A percentile compares a stretch with the other conserved stretches of the same genome.
Conservation (phyloP, 2,888 invertebrate genomes). For the Megastigmus dorsalis region DNA sequence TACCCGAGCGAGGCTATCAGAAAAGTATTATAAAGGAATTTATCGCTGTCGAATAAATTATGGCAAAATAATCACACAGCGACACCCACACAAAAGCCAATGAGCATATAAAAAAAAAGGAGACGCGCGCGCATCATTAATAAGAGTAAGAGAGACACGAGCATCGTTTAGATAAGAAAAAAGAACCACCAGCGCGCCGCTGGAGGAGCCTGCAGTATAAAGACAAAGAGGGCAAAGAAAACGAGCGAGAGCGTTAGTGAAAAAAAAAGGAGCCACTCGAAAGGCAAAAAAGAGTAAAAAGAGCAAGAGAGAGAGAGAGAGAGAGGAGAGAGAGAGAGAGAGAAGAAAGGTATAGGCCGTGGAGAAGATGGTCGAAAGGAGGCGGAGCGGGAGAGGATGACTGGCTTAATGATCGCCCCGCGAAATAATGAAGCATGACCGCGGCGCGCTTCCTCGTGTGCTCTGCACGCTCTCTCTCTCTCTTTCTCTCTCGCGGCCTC, state of each 20-base stretch:
- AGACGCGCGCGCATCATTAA: slow-evolving; percentile 46
- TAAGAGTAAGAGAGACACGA: slow-evolving; percentile 51
- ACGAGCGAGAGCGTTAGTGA: background rate
- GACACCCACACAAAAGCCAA: slow-evolving; percentile 20
- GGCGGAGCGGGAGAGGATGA: slow-evolving; percentile 63
- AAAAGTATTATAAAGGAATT: slow-evolving; percentile 23
- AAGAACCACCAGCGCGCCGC: slow-evolving; percentile 30
- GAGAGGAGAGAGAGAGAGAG: background rate
- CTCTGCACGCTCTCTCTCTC: too few species aligned
- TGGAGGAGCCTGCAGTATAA: background rate
- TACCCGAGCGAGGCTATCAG: background rate
- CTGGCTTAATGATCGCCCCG: slow-evolving; percentile 68
- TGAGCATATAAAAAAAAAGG: background rate
- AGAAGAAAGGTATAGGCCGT: slow-evolving; percentile 29
- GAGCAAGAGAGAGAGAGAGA: slow-evolving; percentile 8
- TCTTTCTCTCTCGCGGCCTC: background rate
- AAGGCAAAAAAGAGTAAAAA: background rate
- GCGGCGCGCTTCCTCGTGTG: slow-evolving; percentile 46
- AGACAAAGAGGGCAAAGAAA: background rate
- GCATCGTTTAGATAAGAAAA: slow-evolving; percentile 54
- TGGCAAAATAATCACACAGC: slow-evolving; percentile 21
- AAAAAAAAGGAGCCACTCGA: background rate
- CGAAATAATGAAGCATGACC: slow-evolving; percentile 71
- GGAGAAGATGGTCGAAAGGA: slow-evolving; percentile 47
- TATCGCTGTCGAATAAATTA: slow-evolving; percentile 46